These are phyloP conservation scores for Aphis gossypii DNA, from an alignment of 1,140 invertebrate genomes.

Conservation along the genomic window DNA sequence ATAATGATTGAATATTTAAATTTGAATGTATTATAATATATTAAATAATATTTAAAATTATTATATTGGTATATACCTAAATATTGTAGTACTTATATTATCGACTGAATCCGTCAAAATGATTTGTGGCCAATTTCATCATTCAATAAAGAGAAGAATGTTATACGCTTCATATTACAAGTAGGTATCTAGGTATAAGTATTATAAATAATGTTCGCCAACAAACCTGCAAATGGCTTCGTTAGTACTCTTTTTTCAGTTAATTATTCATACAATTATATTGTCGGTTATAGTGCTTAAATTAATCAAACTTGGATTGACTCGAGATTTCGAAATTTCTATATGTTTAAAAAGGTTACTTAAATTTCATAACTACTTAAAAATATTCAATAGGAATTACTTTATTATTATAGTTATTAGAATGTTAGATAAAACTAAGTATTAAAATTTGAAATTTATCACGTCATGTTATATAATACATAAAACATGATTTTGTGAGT, in stretches of 20 bases:
- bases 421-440: not conserved
- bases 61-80: not conserved
- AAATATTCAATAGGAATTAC: not conserved
- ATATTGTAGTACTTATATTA: not conserved
- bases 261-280: constrained; percentile 13
- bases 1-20: not conserved
- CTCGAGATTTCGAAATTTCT: not conserved
- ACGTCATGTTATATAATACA: not conserved
- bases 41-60: not conserved
- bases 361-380: not conserved
- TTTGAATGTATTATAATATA: not conserved
- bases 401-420: not conserved
- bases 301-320: not conserved
- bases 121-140: not conserved
- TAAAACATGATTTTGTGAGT: not conserved
- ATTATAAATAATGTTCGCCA: not conserved
- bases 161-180: not conserved
- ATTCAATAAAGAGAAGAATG: not conserved
- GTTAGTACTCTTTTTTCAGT: not conserved
- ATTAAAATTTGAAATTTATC: not conserved
- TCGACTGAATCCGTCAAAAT: not conserved
- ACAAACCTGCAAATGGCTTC: not conserved
- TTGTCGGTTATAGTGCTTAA: not conserved
- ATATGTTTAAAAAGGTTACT: not conserved
- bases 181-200: not conserved